Percentiles rank a stretch among this genome's conserved stretches.
These are phyloP conservation scores for Pedicia rivosa DNA, from an alignment of 2,888 invertebrate genomes.

Conservation along the genomic window DNA sequence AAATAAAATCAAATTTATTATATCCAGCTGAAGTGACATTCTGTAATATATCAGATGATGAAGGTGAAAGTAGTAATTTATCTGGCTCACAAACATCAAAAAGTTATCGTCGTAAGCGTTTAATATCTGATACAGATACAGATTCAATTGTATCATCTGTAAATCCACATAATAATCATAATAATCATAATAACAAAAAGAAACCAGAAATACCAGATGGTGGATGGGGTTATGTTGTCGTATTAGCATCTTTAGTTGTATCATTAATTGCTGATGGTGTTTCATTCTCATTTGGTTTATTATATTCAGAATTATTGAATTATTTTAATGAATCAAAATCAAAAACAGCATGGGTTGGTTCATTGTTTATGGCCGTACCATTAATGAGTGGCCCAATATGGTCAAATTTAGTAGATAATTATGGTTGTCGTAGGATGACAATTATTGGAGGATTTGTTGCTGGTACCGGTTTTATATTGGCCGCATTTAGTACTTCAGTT, in stretches of 20 bases:
- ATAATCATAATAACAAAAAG: conserved; percentile 25
- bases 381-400: conserved; percentile 69
- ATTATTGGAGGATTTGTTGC: conserved; percentile 57
- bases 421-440: conserved; percentile 67
- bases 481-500: conserved; percentile 51
- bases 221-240: conserved; percentile 41
- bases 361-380: conserved; percentile 79
- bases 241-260: conserved; percentile 66
- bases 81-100: no score
- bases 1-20: conserved; percentile 7
- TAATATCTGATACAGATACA: conserved; percentile 24
- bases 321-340: conserved; percentile 70
- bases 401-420: conserved; percentile 70
- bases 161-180: not conserved
- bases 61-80: not conserved
- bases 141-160: conserved; percentile 26
- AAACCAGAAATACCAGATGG: conserved; percentile 29
- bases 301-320: conserved; percentile 67
- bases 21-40: conserved; percentile 24
- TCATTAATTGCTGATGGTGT: conserved; percentile 87
- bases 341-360: conserved; percentile 80
- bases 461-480: conserved; percentile 58
- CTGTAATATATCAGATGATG: conserved; percentile 24
- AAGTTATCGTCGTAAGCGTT: conserved; percentile 21
- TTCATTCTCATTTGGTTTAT: conserved; percentile 81